phyloP scores from a whole-genome alignment of 1,140 invertebrate genomes.

The Procambarus clarkii region DNA sequence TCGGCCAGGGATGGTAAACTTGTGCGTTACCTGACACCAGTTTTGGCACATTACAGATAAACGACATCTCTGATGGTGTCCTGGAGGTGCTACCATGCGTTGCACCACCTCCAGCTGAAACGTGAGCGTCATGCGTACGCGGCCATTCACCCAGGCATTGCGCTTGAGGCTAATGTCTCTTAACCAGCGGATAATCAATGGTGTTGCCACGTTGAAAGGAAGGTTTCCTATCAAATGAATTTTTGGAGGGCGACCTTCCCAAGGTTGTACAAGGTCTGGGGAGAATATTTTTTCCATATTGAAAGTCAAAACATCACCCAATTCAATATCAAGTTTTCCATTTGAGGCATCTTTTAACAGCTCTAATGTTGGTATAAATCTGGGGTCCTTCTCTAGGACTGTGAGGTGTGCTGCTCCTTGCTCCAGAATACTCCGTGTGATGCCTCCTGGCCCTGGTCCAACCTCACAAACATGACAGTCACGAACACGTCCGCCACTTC shows the following conservation, averaged over 20 bases:
- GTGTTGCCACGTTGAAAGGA: slow-evolving; percentile 97
- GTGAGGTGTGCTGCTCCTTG: slow-evolving; percentile 84
- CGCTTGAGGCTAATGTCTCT: slow-evolving; percentile 84
- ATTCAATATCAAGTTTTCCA: slow-evolving; percentile 85
- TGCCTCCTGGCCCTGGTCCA: slow-evolving; percentile 95
- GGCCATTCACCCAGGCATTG: slow-evolving; percentile 89
- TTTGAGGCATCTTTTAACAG: slow-evolving; percentile 83
- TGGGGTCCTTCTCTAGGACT: slow-evolving; percentile 94
- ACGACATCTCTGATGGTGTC: slow-evolving; percentile 84
- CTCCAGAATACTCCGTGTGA: slow-evolving; percentile 93
- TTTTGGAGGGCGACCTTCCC: slow-evolving; percentile 81
- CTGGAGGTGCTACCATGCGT: slow-evolving; percentile 86
- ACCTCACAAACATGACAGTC: slow-evolving; percentile 89
- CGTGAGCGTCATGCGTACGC: slow-evolving; percentile 92
- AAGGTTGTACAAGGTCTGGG: slow-evolving; percentile 73
- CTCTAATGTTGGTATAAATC: slow-evolving; percentile 91
- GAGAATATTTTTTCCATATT: slow-evolving; percentile 80
- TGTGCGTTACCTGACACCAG: slow-evolving; percentile 88
- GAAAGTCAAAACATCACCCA: slow-evolving; percentile 90
- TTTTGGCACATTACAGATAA: slow-evolving; percentile 96
- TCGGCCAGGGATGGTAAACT: slow-evolving; percentile 90
- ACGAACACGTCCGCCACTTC: slow-evolving; percentile 83
- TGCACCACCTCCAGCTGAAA: slow-evolving; percentile 97
- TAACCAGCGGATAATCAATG: slow-evolving; percentile 93
- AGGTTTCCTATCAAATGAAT: slow-evolving; percentile 97